Conservation (phyloP, 2,888 invertebrate genomes). For the Pandemis cinnamomeana region DNA sequence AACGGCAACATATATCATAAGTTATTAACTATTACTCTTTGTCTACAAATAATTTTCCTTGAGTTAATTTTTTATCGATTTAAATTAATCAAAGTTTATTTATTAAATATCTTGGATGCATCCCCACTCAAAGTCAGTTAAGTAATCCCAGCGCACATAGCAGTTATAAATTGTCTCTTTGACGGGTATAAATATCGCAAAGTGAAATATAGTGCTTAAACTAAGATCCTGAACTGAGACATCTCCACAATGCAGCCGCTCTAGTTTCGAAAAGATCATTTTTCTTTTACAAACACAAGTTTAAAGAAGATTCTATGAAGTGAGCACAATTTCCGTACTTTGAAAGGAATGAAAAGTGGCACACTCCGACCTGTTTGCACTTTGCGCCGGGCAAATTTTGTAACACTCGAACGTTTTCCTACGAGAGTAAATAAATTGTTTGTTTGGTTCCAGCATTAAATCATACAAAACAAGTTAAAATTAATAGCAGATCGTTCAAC, state of each 20-base stretch:
- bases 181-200: constrained; percentile 22
- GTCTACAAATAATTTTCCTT: neutral
- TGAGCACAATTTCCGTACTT: constrained; percentile 39
- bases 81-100: neutral
- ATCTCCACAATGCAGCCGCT: constrained; percentile 31
- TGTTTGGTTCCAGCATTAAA: neutral
- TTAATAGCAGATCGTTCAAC: too few relatives aligned
- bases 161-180: neutral
- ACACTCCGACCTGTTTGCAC: constrained; percentile 37
- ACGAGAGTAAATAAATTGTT: neutral
- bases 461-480: too few relatives aligned
- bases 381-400: constrained; percentile 24
- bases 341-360: constrained; percentile 41
- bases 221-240: constrained; percentile 21
- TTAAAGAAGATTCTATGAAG: constrained; percentile 36
- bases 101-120: neutral
- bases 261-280: constrained; percentile 36
- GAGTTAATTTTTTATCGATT: neutral
- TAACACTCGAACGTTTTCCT: constrained; percentile 29
- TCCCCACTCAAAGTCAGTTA: neutral
- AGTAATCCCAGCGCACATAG: neutral
- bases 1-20: neutral
- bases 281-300: constrained; percentile 37
- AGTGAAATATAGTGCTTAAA: constrained; percentile 33
- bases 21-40: neutral